Conservation (phyloP, 2,797 vertebrate genomes). For the Chaunax sp. region DNA sequence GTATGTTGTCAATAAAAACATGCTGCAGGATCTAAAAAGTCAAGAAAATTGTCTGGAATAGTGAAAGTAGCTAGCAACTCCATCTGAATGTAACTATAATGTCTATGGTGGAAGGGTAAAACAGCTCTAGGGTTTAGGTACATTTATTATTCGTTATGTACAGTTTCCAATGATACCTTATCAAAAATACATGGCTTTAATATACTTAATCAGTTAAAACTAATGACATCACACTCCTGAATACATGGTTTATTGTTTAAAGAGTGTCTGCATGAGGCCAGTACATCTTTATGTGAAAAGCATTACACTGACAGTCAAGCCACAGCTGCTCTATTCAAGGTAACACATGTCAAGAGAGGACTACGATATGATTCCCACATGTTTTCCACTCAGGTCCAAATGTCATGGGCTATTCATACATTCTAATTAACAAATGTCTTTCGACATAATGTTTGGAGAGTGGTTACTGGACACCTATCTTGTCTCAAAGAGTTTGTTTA, state of each 20-base stretch:
- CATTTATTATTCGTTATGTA: no score
- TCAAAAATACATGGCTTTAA: no score
- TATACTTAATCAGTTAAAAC: neutral
- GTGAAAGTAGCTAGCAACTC: no score
- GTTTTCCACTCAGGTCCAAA: conserved; percentile 48
- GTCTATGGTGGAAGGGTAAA: no score
- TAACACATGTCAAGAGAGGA: conserved; percentile 66
- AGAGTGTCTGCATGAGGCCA: conserved; percentile 36
- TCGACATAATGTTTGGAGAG: neutral
- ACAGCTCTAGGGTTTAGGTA: no score
- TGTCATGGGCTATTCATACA: conserved; percentile 39
- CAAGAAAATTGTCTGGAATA: no score
- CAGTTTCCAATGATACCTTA: neutral
- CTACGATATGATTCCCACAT: conserved; percentile 60
- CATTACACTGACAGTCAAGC: conserved; percentile 49
- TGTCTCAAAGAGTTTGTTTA: neutral
- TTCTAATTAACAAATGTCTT: conserved; percentile 49
- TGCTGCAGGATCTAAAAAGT: no score
- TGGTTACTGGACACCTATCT: conserved; percentile 1
- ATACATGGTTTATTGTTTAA: conserved; percentile 22
- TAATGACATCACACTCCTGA: conserved; percentile 2
- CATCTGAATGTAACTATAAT: no score
- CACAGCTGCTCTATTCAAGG: conserved; percentile 62
- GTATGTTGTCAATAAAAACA: no score
- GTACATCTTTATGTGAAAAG: conserved; percentile 51